Percentiles rank a stretch among this genome's conserved stretches.
These are phyloP conservation scores for Drosophila mojavensis DNA, from an alignment of 1,140 invertebrate species.

Conservation along the genomic window DNA sequence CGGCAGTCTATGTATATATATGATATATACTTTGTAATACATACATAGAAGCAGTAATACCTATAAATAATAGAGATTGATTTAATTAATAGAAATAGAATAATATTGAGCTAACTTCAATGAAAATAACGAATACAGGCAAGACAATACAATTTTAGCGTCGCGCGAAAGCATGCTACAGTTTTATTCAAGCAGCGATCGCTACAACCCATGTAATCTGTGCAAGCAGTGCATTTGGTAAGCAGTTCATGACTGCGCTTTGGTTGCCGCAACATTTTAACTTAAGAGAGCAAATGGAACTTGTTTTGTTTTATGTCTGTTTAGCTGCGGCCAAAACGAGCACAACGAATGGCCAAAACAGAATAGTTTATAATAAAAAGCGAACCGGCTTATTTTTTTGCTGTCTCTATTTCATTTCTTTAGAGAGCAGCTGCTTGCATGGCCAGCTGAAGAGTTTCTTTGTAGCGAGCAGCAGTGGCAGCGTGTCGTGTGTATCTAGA, in stretches of 20 bases:
- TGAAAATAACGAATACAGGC: not conserved
- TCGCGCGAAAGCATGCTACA: slow-evolving; percentile 21
- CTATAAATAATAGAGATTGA: not conserved
- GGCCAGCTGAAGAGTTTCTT: slow-evolving; percentile 43
- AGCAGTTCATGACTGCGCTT: slow-evolving; percentile 10
- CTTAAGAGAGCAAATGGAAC: slow-evolving; percentile 63
- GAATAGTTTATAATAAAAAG: slow-evolving; percentile 40
- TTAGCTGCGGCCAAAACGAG: slow-evolving; percentile 1
- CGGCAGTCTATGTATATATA: too few relatives aligned
- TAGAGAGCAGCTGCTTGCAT: slow-evolving; percentile 44
- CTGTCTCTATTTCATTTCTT: not conserved
- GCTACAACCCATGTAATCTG: not conserved
- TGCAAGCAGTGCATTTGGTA: slow-evolving; percentile 24
- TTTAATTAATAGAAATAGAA: not conserved
- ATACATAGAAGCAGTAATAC: too few relatives aligned
- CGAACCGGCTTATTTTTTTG: slow-evolving; percentile 68
- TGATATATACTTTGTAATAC: too few relatives aligned
- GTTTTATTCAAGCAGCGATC: not conserved
- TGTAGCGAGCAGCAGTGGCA: slow-evolving; percentile 4
- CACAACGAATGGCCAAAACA: slow-evolving; percentile 21
- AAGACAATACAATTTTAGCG: not conserved
- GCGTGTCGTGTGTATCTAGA: slow-evolving; percentile 44
- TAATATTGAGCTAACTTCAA: too few relatives aligned
- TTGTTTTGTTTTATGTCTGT: slow-evolving; percentile 18
- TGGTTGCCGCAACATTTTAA: slow-evolving; percentile 61